Conservation (phyloP, 2,888 invertebrate species). For the Chymomyza caudatula region DNA sequence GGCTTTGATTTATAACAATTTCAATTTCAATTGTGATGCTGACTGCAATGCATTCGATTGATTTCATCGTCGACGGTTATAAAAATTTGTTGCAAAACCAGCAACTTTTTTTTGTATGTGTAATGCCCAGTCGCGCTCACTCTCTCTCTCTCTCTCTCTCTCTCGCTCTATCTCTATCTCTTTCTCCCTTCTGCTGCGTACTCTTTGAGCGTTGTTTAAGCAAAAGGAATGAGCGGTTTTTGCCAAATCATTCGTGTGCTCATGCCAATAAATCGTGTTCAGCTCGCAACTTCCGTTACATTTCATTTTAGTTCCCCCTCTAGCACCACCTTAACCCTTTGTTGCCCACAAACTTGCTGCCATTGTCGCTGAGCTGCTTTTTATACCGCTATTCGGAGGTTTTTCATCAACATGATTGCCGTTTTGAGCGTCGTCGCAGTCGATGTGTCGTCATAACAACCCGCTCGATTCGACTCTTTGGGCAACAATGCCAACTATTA, state of each 20-base stretch:
- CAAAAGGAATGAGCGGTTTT: slow-evolving; percentile 16
- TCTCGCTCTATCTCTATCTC: too few species aligned
- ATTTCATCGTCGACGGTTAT: slow-evolving; percentile 67
- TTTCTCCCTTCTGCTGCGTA: too few species aligned
- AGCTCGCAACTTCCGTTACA: slow-evolving; percentile 66
- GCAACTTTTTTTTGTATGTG: background rate
- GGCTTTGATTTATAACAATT: slow-evolving; percentile 58
- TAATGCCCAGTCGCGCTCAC: background rate
- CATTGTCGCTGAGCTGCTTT: background rate
- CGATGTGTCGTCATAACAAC: background rate
- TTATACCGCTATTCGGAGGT: slow-evolving; percentile 31
- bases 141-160: too few species aligned
- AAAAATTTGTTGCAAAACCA: slow-evolving; percentile 60
- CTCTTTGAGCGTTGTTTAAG: too few species aligned
- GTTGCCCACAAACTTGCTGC: background rate
- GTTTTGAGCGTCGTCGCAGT: background rate
- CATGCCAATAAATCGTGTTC: slow-evolving; percentile 53
- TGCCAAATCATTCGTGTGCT: slow-evolving; percentile 63
- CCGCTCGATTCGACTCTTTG: slow-evolving; percentile 43
- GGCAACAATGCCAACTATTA: slow-evolving; percentile 62
- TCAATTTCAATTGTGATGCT: slow-evolving; percentile 66
- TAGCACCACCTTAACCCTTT: too few species aligned
- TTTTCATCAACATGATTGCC: background rate
- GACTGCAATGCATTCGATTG: slow-evolving; percentile 66
- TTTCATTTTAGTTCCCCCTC: slow-evolving; percentile 43